Percentiles rank a stretch among this genome's conserved stretches.
phyloP scores from a whole-genome alignment of 2,113 vertebrate genomes.

The Leptobrachium leishanense region DNA sequence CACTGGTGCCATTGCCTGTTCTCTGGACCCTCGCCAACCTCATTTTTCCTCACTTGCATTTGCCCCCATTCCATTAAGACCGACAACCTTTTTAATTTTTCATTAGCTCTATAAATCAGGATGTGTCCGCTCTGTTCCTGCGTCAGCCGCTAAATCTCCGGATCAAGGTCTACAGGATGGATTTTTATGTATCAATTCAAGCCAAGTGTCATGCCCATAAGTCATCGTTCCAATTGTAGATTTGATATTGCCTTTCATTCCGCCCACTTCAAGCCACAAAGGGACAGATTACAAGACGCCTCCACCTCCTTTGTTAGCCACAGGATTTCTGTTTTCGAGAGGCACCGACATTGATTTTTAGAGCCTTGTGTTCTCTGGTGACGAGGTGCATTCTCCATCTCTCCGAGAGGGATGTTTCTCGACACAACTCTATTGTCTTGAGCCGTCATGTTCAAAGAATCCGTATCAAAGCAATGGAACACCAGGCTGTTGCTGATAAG shows the following conservation, averaged over 20 bases:
- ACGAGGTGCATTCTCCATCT: conserved; percentile 39
- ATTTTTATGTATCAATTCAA: neutral
- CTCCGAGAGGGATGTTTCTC: conserved; percentile 40
- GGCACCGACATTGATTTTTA: conserved; percentile 35
- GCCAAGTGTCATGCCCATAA: neutral
- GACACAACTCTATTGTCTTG: conserved; percentile 36
- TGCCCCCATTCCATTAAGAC: too few species aligned
- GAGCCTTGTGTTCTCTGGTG: conserved; percentile 20
- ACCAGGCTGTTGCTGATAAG: conserved; percentile 37
- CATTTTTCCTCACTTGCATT: too few species aligned
- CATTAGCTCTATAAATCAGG: too few species aligned
- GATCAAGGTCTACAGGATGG: neutral
- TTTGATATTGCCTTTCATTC: neutral
- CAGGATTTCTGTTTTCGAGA: conserved; percentile 27
- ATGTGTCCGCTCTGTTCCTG: too few species aligned
- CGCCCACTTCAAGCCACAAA: conserved; percentile 21
- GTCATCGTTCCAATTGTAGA: conserved; percentile 5
- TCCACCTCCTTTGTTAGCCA: conserved; percentile 26
- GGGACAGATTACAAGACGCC: neutral
- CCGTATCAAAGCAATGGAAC: conserved; percentile 35
- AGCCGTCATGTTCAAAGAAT: conserved; percentile 43
- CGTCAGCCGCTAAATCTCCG: too few species aligned
- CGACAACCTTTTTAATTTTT: too few species aligned
- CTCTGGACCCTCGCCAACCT: too few species aligned
- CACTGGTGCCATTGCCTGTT: too few species aligned